Evolutionary conservation across 2,797 vertebrate genomes (phyloP).

Genomic region (Danio albolineatus): DNA sequence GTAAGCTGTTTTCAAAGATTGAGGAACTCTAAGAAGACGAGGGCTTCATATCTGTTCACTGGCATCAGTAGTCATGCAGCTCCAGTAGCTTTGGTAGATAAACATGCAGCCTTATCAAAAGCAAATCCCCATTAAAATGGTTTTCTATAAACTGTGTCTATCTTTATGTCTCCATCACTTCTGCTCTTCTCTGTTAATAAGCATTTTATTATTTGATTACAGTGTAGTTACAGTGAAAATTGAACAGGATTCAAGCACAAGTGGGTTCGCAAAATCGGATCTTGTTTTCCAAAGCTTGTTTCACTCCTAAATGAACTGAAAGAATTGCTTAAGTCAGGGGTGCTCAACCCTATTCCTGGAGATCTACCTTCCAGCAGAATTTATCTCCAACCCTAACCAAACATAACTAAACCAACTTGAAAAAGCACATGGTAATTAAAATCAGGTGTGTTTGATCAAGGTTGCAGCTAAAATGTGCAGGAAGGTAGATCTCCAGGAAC

Average conservation of each 20-base stretch:
- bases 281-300: too few species aligned
- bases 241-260: neutral
- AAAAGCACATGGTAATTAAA: too few species aligned
- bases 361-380: too few species aligned
- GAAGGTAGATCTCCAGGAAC: too few species aligned
- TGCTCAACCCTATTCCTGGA: too few species aligned
- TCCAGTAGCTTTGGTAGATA: constrained; percentile 74
- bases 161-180: constrained; percentile 61
- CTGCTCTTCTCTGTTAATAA: constrained; percentile 27
- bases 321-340: too few species aligned
- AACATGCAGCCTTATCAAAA: constrained; percentile 78
- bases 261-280: too few species aligned
- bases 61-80: constrained; percentile 61
- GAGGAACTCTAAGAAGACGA: constrained; percentile 67
- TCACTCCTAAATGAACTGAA: neutral
- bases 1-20: constrained; percentile 24
- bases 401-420: too few species aligned
- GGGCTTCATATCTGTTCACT: constrained; percentile 65
- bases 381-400: too few species aligned
- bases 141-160: constrained; percentile 80
- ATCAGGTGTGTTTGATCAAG: too few species aligned
- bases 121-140: constrained; percentile 63
- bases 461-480: too few species aligned
- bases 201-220: constrained; percentile 37
- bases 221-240: neutral